phyloP scores from a whole-genome alignment of 1,140 invertebrate species.

The Psilanteris sp. region DNA sequence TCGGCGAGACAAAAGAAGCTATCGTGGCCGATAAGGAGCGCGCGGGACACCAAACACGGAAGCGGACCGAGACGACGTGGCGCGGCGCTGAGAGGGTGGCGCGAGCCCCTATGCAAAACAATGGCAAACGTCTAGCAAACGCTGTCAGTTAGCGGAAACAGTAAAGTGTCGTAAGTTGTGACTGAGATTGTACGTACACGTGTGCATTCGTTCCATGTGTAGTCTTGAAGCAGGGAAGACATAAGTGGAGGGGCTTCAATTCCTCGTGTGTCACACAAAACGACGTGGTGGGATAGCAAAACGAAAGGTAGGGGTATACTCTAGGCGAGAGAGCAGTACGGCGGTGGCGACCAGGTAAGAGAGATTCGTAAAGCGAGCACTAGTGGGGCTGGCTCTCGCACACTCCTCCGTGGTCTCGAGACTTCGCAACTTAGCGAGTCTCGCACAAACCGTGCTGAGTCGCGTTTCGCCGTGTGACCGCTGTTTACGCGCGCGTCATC shows the following conservation, averaged over 20 bases:
- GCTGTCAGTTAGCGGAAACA: slow-evolving; percentile 36
- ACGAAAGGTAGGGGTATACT: slow-evolving; percentile 71
- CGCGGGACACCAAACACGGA: no score
- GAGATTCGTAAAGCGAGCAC: slow-evolving; percentile 70
- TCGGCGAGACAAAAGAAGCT: no score
- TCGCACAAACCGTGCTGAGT: slow-evolving; percentile 56
- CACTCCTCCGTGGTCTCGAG: slow-evolving; percentile 70
- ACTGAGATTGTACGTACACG: slow-evolving; percentile 31
- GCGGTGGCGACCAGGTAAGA: slow-evolving; percentile 74
- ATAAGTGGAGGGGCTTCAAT: slow-evolving; percentile 52
- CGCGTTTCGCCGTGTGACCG: slow-evolving; percentile 54
- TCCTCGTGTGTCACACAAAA: slow-evolving; percentile 64
- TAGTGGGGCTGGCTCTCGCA: slow-evolving; percentile 75
- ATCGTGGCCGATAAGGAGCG: no score
- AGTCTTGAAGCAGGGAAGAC: slow-evolving; percentile 56
- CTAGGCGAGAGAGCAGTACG: slow-evolving; percentile 71
- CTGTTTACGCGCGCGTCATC: slow-evolving; percentile 10
- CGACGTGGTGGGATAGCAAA: slow-evolving; percentile 50
- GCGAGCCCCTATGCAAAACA: slow-evolving; percentile 14
- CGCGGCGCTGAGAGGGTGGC: slow-evolving; percentile 23
- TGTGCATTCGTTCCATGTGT: slow-evolving; percentile 68
- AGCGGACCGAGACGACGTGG: no score
- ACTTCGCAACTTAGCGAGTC: slow-evolving; percentile 65
- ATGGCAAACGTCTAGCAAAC: slow-evolving; percentile 36
- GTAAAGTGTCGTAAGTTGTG: slow-evolving; percentile 48